These are phyloP conservation scores for Bergia sp. DNA, from an alignment of 92 coral and sea anemone species.

Conservation along the genomic window DNA sequence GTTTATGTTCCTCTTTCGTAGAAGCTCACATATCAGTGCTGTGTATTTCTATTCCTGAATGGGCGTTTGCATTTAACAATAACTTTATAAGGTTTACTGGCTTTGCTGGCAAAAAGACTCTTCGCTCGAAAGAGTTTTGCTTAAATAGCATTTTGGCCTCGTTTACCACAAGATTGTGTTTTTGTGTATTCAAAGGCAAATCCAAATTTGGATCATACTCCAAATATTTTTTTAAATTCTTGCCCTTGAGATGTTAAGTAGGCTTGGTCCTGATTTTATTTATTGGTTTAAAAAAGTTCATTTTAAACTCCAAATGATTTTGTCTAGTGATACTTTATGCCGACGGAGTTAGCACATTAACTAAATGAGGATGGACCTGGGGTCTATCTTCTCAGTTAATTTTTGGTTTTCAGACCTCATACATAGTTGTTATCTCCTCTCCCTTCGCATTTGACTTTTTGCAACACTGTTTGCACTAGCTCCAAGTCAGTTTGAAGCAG, in stretches of 20 bases:
- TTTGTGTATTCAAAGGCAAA: slow-evolving; percentile 12
- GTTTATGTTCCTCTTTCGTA: neutral
- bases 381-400: too few relatives aligned
- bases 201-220: slow-evolving; percentile 17
- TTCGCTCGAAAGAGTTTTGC: neutral
- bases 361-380: too few relatives aligned
- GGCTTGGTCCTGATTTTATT: slow-evolving; percentile 14
- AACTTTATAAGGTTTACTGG: neutral
- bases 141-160: slow-evolving; percentile 19
- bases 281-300: slow-evolving; percentile 9
- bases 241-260: neutral
- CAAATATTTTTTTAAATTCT: slow-evolving; percentile 9
- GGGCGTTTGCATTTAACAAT: neutral
- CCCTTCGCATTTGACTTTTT: too few relatives aligned
- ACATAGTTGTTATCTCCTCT: too few relatives aligned
- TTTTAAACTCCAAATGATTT: neutral
- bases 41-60: neutral
- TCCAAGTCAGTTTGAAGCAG: neutral
- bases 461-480: neutral
- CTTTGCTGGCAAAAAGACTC: neutral
- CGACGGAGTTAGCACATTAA: too few relatives aligned
- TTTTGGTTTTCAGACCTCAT: too few relatives aligned
- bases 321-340: neutral
- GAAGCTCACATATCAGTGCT: neutral
- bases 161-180: slow-evolving; percentile 8